Conservation (phyloP, 2,888 invertebrate species). For the Gisinianus flammeolus region DNA sequence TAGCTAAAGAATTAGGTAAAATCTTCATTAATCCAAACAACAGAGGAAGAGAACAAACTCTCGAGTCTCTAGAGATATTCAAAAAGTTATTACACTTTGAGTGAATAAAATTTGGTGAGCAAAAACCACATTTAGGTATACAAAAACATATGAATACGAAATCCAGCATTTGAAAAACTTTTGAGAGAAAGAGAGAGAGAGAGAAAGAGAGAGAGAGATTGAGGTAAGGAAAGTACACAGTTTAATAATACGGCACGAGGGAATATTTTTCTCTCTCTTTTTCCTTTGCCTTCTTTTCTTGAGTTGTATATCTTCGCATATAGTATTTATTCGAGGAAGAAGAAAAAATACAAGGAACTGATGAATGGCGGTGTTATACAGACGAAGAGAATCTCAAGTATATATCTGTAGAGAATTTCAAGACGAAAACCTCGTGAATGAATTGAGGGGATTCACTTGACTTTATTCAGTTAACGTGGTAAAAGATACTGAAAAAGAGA, state of each 20-base stretch:
- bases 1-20: too few species aligned
- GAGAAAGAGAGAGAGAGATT: background rate
- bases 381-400: constrained; percentile 7
- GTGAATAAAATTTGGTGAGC: background rate
- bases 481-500: background rate
- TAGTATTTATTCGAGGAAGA: background rate
- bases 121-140: background rate
- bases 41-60: too few species aligned
- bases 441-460: constrained; percentile 37
- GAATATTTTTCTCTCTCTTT: background rate
- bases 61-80: constrained; percentile 7
- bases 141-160: background rate
- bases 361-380: constrained; percentile 2
- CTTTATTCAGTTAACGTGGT: constrained; percentile 36
- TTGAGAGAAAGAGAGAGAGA: background rate
- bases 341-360: background rate
- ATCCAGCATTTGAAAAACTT: background rate
- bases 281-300: background rate
- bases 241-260: constrained; percentile 14
- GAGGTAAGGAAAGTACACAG: background rate
- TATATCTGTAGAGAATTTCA: background rate
- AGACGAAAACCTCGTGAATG: constrained; percentile 19
- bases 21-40: background rate
- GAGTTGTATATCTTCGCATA: background rate
- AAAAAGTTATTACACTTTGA: constrained; percentile 2